A percentile compares a stretch with the other conserved stretches of the same genome.
Conservation (phyloP, 1,140 invertebrate species). For the Drosophila erecta region DNA sequence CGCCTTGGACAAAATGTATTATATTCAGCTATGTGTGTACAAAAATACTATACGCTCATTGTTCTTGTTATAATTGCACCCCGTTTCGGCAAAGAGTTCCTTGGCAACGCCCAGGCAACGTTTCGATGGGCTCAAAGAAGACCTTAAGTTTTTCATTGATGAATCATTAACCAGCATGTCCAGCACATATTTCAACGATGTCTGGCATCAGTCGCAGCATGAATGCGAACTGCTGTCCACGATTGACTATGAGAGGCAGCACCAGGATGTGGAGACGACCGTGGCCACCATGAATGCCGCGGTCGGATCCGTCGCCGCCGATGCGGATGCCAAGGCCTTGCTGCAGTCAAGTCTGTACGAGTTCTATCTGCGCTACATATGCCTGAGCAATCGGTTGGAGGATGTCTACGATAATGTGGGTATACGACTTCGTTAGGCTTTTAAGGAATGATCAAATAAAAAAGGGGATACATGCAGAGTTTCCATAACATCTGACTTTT, state of each 20-base stretch:
- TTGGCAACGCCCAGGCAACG: constrained; percentile 39
- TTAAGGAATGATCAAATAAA: not conserved
- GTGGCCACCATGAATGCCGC: constrained; percentile 66
- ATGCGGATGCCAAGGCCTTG: constrained; percentile 59
- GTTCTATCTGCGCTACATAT: constrained; percentile 89
- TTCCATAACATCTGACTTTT: not conserved
- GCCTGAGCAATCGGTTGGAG: constrained; percentile 90
- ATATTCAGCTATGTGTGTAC: constrained; percentile 6
- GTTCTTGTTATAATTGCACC: not conserved
- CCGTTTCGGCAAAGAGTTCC: not conserved
- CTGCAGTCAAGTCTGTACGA: constrained; percentile 75
- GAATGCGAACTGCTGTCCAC: constrained; percentile 88
- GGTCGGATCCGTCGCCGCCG: constrained; percentile 56
- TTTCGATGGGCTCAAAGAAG: not conserved
- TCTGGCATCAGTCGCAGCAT: constrained; percentile 88
- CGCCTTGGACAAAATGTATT: constrained; percentile 11
- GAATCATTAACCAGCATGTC: constrained; percentile 86
- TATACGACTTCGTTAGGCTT: not conserved
- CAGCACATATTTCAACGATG: constrained; percentile 89
- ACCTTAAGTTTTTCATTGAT: not conserved
- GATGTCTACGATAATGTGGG: constrained; percentile 92
- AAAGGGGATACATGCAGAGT: too few species aligned
- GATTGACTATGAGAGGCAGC: constrained; percentile 87
- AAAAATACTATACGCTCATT: not conserved
- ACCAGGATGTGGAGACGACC: constrained; percentile 81